These are phyloP conservation scores for Leptopterna dolabrata DNA, from an alignment of 2,888 invertebrate species.

Conservation along the genomic window DNA sequence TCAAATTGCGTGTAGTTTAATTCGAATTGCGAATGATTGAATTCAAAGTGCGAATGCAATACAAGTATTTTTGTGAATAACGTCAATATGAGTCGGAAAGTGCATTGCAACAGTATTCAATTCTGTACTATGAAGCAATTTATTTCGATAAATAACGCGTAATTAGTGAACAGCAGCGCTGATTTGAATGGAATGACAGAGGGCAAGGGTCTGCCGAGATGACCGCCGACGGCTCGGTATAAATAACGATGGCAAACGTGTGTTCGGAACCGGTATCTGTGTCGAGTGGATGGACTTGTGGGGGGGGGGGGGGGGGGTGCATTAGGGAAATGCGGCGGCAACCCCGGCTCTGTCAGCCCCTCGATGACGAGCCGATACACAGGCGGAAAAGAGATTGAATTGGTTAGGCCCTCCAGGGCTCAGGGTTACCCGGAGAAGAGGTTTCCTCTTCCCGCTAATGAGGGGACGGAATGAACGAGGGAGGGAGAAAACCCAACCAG, in stretches of 20 bases:
- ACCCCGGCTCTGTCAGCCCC: background rate
- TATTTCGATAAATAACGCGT: background rate
- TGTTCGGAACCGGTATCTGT: background rate
- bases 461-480: background rate
- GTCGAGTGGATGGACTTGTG: too few species aligned
- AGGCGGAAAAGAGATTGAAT: slow-evolving; percentile 30
- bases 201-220: background rate
- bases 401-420: background rate
- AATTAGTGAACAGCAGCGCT: background rate
- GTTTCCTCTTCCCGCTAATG: background rate
- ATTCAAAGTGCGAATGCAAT: too few species aligned
- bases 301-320: too few species aligned
- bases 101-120: too few species aligned
- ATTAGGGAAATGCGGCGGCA: background rate
- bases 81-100: too few species aligned
- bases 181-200: background rate
- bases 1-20: too few species aligned
- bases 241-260: background rate
- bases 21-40: too few species aligned
- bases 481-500: background rate
- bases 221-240: background rate
- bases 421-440: background rate
- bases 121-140: too few species aligned
- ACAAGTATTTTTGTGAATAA: too few species aligned
- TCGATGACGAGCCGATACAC: background rate